Percentiles rank a stretch among this genome's conserved stretches.
Evolutionary conservation across 2,113 vertebrate genomes (phyloP).

Genomic region (Strigops habroptila): DNA sequence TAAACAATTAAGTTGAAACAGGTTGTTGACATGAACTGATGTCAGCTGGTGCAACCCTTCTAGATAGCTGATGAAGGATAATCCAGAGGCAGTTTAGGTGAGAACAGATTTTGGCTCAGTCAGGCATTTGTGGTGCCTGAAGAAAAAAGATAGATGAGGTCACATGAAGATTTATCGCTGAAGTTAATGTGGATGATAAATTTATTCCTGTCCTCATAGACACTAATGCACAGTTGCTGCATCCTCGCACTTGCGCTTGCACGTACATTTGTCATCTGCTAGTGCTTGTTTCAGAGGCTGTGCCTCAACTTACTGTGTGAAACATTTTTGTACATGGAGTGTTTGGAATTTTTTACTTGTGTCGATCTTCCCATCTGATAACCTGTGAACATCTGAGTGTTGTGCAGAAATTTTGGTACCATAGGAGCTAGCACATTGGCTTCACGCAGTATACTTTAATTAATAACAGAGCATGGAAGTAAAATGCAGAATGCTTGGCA

Average conservation of each 20-base stretch:
- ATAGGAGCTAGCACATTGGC: neutral
- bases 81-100: neutral
- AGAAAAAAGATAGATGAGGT: neutral
- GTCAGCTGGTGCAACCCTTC: neutral
- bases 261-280: neutral
- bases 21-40: neutral
- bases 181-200: neutral
- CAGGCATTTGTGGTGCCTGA: neutral
- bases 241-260: neutral
- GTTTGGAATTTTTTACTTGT: neutral
- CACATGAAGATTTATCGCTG: neutral
- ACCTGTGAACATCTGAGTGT: neutral
- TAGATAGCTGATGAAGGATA: neutral
- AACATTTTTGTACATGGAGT: neutral
- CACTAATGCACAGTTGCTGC: neutral
- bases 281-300: neutral
- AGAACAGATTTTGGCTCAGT: neutral
- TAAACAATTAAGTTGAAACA: neutral
- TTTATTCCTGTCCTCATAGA: neutral
- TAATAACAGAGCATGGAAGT: conserved; percentile 26
- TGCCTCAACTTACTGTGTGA: neutral
- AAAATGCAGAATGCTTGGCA: conserved; percentile 40
- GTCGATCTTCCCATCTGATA: conserved; percentile 7
- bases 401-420: neutral
- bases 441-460: conserved; percentile 30